Conservation (phyloP, 2,113 vertebrate species). For the Campylomormyrus tamandua region DNA sequence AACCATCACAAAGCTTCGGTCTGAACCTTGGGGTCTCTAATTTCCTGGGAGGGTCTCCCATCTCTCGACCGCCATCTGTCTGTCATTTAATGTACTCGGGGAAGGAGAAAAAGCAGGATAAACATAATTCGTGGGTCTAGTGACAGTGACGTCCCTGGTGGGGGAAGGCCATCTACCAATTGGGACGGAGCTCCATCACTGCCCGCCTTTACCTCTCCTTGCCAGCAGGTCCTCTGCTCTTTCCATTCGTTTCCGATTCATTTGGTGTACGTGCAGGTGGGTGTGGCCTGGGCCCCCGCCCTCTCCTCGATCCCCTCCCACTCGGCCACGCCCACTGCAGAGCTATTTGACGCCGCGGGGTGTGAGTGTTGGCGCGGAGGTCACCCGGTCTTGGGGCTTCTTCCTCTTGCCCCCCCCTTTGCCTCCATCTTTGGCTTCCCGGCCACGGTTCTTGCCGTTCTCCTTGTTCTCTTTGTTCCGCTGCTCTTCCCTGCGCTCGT, state of each 20-base stretch:
- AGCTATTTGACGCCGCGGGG: constrained; percentile 67
- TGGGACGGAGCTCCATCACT: background rate
- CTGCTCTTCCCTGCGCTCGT: constrained; percentile 53
- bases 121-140: constrained; percentile 18
- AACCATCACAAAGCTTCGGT: constrained; percentile 23
- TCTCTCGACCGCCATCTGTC: constrained; percentile 13
- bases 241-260: constrained; percentile 28
- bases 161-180: background rate
- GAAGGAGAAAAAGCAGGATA: constrained; percentile 17
- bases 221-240: constrained; percentile 34
- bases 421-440: constrained; percentile 62
- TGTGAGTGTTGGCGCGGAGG: constrained; percentile 48
- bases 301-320: background rate
- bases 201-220: background rate
- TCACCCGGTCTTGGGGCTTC: constrained; percentile 65
- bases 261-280: constrained; percentile 23
- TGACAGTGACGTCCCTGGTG: background rate
- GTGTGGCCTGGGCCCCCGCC: constrained; percentile 25
- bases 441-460: constrained; percentile 51
- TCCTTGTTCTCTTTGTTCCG: constrained; percentile 45
- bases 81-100: background rate
- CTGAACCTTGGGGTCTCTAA: constrained; percentile 25
- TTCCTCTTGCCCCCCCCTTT: constrained; percentile 60
- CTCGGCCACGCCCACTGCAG: background rate
- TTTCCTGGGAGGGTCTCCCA: constrained; percentile 24